Conservation (phyloP, 2,113 vertebrate species). For the Serinus canaria region DNA sequence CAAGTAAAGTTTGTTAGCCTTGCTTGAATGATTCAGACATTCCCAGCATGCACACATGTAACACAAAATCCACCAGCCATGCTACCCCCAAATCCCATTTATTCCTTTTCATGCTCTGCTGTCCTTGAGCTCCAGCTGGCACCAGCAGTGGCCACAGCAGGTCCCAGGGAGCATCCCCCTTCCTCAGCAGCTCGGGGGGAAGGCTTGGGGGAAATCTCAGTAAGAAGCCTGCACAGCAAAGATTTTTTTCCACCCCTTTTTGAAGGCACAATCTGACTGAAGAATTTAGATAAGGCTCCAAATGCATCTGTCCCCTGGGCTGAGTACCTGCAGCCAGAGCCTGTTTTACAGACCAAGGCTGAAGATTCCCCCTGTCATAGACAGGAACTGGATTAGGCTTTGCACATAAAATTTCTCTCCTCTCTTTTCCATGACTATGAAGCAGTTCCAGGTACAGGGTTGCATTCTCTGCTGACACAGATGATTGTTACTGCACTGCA, state of each 20-base stretch:
- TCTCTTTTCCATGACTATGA: neutral
- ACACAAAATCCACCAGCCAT: neutral
- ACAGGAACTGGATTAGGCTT: neutral
- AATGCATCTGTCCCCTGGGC: neutral
- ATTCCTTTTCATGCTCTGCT: constrained; percentile 2
- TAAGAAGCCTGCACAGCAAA: neutral
- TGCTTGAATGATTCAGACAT: neutral
- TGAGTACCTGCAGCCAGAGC: neutral
- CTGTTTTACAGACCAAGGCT: neutral
- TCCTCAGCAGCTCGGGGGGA: neutral
- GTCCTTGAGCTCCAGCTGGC: constrained; percentile 47
- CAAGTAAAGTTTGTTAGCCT: neutral
- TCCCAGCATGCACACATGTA: neutral
- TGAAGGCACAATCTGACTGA: neutral
- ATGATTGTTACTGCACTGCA: neutral
- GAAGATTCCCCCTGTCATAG: neutral
- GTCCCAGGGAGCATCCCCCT: neutral
- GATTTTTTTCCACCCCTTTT: constrained; percentile 20
- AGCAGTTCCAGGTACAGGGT: neutral
- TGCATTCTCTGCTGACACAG: neutral
- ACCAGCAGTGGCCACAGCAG: neutral
- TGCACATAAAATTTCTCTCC: neutral
- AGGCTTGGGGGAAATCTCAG: constrained; percentile 11
- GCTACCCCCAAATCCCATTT: constrained; percentile 20
- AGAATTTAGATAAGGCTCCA: constrained; percentile 10